phyloP scores from a whole-genome alignment of 2,888 invertebrate species.

The Linnaemya vulpina region DNA sequence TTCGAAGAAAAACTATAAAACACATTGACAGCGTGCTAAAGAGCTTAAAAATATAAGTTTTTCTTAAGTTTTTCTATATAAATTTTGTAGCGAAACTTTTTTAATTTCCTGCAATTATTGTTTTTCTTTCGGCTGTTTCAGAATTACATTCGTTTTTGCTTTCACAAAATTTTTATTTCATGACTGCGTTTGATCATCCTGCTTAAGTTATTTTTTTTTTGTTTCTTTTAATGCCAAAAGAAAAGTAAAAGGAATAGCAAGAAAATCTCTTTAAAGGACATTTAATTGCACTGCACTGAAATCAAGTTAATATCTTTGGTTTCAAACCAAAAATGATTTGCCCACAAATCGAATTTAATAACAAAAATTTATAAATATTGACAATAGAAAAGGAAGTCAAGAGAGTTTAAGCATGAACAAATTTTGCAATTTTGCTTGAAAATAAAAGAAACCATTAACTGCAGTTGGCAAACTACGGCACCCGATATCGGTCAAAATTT shows the following conservation, averaged over 20 bases:
- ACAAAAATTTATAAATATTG: no score
- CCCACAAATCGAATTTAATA: neutral
- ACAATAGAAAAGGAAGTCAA: no score
- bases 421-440: no score
- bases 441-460: no score
- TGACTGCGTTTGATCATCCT: neutral
- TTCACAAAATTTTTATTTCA: neutral
- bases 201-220: no score
- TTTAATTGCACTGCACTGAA: neutral
- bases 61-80: constrained; percentile 13
- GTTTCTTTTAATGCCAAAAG: neutral
- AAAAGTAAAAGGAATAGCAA: neutral
- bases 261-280: neutral
- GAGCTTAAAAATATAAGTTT: neutral
- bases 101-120: constrained; percentile 8
- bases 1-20: no score
- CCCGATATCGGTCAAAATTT: no score
- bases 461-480: no score
- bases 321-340: neutral
- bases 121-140: neutral
- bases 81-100: neutral
- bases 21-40: no score
- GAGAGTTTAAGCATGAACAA: no score
- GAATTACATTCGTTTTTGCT: neutral
- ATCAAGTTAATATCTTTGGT: neutral